Base-by-base conservation (phyloP, 1,140 invertebrate genomes). In the Nylanderia fulva region DNA sequence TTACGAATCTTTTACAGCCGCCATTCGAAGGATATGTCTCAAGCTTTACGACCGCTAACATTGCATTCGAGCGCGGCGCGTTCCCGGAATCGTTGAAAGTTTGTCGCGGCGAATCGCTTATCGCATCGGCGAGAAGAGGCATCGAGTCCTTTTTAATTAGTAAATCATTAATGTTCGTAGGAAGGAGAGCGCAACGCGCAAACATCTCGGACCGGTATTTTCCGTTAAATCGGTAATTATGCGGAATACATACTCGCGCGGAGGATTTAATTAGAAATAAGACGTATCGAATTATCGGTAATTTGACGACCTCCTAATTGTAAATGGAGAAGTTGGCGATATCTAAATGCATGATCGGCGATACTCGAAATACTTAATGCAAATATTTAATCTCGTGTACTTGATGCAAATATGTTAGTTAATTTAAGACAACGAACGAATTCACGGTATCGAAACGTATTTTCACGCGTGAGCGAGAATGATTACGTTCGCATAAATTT, bases 401-500 rank as follows among this genome's bases (percentile, higher is more conserved):
- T 72, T 42, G 24, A 71, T 11, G 36, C 29, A 7, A 21, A 13
- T n/a, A n/a, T 36, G 18, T 9, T 27, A 7, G 24, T 33, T 45
- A 18, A 1, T 45, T 48, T 56, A 48, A n/a, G 39, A 21, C 13
- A 21, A 18, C 27, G 18, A 61, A 27, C 18, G n/a, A 76, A 63
- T 63, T 64, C 39, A 54, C 42, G 15, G 15, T 52, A 63, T 76
- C 58, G 36, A 18, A 56, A 58, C 24, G 54, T 21, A 29, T 6
- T 71, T 33, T 5, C 36, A 48, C n/a, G 33, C 75, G 27, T 39
- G 21, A 66, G 45, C 15, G 42, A 84, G 21, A 58, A 71, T 42
- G n/a, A 82, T 82, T 58, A 71, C 52, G 66, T 72, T 56, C 56
- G 64, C 64, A 80, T 82, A 82, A 82, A 82, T 88, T 54, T 80